Base-by-base conservation (phyloP, 37 sponge, comb jelly and placozoan species). In the Aplysina aerophoba region DNA sequence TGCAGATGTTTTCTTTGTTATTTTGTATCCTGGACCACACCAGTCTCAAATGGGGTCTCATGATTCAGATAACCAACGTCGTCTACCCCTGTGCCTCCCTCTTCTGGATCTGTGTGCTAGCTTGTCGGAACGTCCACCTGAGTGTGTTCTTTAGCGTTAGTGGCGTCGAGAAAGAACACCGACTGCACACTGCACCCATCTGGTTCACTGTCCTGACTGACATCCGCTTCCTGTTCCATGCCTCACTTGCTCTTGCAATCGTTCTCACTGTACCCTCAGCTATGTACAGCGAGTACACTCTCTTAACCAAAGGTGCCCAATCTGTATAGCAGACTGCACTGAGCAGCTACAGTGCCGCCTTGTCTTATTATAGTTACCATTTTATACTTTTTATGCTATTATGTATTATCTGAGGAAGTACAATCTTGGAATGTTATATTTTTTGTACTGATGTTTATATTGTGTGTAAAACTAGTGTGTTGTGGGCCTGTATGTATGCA, bases 41-140 rank as follows among this genome's bases (percentile, higher is more conserved):
- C 54, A 44, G 54, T 17, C 78, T 54, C 16, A 75, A 75, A 25
- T 75, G 78, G 78, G 78, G 44, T 25, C 22, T 75, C 78, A 53
- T 75, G 54, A 75, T 75, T 4, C 78, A 75, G 53, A 19, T 75
- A 40, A 40, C 78, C 78, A 75, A 53, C 21, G 54, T 50, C 22
- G n/a, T 75, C 44, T 75, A 75, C 53, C 78, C 78, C 1, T 19
- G n/a, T 17, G 20, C 78, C 20, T 36, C 24, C 22, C 44, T 40
- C n/a, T 24, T 75, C n/a, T 75, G 38, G 41, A 36, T 50, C 53
- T 54, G 41, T 24, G n/a, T 75, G n/a, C 20, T 75, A 1, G 54
- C 78, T 50, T 75, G 78, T 50, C 54, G 20, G 11, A 75, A 21
- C 37, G 41, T 75, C n/a, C 41, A 44, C 44, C 14, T 36, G 1